These are phyloP conservation scores for Nematolebias whitei DNA, from an alignment of 2,113 vertebrate genomes.

Conservation along the genomic window DNA sequence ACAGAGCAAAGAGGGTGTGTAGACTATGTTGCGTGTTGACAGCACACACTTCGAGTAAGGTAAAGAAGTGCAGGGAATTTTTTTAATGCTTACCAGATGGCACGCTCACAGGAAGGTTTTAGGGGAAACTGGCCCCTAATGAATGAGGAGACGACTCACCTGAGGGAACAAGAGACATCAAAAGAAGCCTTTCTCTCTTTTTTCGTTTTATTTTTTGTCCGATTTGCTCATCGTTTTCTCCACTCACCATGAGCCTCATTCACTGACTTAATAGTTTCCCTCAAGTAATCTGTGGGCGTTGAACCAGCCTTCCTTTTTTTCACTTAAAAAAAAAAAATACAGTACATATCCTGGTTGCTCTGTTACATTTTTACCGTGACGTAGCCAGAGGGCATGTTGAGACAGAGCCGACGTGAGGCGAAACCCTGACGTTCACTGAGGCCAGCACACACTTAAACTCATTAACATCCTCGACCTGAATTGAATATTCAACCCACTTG, in stretches of 20 bases:
- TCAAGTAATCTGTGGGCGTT: constrained; percentile 36
- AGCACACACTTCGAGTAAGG: constrained; percentile 37
- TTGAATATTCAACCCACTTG: constrained; percentile 12
- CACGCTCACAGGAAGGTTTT: constrained; percentile 61
- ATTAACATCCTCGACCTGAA: constrained; percentile 49
- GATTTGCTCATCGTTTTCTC: constrained; percentile 30
- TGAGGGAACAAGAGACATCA: constrained; percentile 77
- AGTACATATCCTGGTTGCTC: constrained; percentile 43
- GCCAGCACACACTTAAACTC: constrained; percentile 25
- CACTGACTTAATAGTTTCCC: constrained; percentile 24
- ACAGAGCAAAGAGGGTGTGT: not conserved
- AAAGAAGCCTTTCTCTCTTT: constrained; percentile 68
- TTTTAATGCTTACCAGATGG: constrained; percentile 74
- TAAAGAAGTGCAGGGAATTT: constrained; percentile 32
- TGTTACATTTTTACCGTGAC: constrained; percentile 4
- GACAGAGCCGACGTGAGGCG: constrained; percentile 42
- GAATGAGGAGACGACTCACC: constrained; percentile 78
- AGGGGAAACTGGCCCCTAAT: constrained; percentile 71
- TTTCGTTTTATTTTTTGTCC: constrained; percentile 22
- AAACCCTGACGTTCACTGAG: constrained; percentile 29
- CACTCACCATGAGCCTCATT: constrained; percentile 34
- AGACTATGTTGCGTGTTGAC: constrained; percentile 13
- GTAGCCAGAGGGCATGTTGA: constrained; percentile 42
- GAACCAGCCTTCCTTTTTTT: not conserved
- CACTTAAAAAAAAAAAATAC: constrained; percentile 1